These are phyloP conservation scores for Mallotus villosus DNA, from an alignment of 2,797 vertebrate genomes.

Conservation along the genomic window DNA sequence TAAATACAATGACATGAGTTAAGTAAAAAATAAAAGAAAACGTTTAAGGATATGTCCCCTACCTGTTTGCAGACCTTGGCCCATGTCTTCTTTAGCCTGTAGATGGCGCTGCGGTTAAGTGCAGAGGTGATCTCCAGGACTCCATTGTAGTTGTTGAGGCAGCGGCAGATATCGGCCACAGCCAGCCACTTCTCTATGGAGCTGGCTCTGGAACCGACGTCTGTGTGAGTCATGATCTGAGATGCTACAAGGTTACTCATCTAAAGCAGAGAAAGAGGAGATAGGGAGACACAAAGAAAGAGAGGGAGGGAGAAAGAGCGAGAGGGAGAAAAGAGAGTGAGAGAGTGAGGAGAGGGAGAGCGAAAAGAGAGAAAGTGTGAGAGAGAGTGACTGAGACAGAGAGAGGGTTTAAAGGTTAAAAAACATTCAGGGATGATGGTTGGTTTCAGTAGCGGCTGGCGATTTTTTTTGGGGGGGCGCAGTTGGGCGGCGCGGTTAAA, in stretches of 20 bases:
- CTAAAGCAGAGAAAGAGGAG: conserved; percentile 59
- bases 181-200: conserved; percentile 97
- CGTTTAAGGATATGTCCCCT: neutral
- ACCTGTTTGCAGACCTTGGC: conserved; percentile 97
- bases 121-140: conserved; percentile 96
- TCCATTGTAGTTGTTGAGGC: conserved; percentile 95
- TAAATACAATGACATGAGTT: neutral
- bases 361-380: neutral
- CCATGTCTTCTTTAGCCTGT: conserved; percentile 98
- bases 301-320: neutral
- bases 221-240: conserved; percentile 90
- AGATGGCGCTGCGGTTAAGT: conserved; percentile 96
- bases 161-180: conserved; percentile 93
- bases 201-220: conserved; percentile 83
- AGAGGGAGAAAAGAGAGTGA: neutral
- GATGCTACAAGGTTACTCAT: conserved; percentile 99
- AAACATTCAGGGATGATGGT: neutral
- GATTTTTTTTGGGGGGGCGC: too few relatives aligned
- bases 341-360: neutral
- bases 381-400: neutral
- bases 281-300: fast-evolving
- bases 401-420: neutral
- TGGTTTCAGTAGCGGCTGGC: too few relatives aligned
- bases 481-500: too few relatives aligned
- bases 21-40: too few relatives aligned